phyloP scores from a whole-genome alignment of 2,888 invertebrate genomes.

The Baronia brevicornis region DNA sequence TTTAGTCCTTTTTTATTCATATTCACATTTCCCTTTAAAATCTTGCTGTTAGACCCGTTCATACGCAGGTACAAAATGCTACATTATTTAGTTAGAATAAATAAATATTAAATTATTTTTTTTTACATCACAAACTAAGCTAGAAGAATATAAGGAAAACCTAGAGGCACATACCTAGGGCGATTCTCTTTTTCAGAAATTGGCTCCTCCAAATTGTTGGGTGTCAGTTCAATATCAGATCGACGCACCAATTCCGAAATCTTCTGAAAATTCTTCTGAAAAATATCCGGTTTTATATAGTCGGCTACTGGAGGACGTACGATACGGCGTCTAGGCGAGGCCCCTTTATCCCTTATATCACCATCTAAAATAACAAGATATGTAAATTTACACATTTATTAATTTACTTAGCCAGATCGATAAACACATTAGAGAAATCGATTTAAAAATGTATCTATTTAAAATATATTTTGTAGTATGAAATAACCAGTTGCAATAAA shows the following conservation, averaged over 20 bases:
- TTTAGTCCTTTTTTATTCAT: too few species aligned
- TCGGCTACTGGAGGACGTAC: conserved; percentile 75
- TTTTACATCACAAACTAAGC: too few species aligned
- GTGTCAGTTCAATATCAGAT: conserved; percentile 43
- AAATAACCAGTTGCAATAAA: too few species aligned
- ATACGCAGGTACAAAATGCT: too few species aligned
- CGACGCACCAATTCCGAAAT: conserved; percentile 62
- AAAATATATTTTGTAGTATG: too few species aligned
- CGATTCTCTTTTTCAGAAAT: conserved; percentile 46
- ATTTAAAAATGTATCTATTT: too few species aligned
- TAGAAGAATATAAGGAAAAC: too few species aligned
- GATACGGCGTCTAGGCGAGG: conserved; percentile 64
- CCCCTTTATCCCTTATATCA: conserved; percentile 32
- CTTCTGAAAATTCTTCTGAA: conserved; percentile 71
- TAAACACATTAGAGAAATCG: too few species aligned
- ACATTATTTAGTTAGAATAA: too few species aligned
- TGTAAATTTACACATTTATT: conserved; percentile 18
- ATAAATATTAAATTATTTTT: too few species aligned
- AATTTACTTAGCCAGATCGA: conserved; percentile 10
- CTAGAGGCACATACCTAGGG: conserved; percentile 40
- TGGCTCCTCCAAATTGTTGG: conserved; percentile 42
- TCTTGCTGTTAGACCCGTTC: too few species aligned
- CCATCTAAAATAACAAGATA: conserved; percentile 5
- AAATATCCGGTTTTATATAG: conserved; percentile 75
- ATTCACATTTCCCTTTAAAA: too few species aligned